These are phyloP conservation scores for Eupithecia vulgata DNA, from an alignment of 2,888 invertebrate genomes.

Conservation along the genomic window DNA sequence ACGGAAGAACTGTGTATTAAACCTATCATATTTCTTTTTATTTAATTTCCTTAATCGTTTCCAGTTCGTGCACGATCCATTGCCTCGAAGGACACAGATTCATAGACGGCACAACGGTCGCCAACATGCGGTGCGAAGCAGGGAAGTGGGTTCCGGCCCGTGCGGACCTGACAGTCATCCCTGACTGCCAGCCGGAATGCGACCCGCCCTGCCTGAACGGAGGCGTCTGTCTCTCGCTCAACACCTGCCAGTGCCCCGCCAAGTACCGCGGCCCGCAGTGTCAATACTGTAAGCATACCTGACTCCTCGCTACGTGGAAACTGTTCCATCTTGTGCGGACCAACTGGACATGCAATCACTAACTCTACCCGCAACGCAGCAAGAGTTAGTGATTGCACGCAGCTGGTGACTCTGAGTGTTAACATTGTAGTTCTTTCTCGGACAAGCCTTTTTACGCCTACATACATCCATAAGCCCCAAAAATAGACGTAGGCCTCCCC, in stretches of 20 bases:
- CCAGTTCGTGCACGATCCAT: conserved; percentile 86
- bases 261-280: conserved; percentile 89
- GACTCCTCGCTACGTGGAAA: neutral
- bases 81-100: conserved; percentile 88
- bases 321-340: neutral
- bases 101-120: conserved; percentile 87
- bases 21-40: neutral
- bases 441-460: no score
- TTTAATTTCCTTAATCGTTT: neutral
- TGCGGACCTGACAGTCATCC: conserved; percentile 85
- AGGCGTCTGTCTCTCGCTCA: conserved; percentile 90
- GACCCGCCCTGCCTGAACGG: conserved; percentile 90
- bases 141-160: conserved; percentile 89
- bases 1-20: no score
- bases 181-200: conserved; percentile 88
- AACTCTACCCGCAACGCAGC: neutral
- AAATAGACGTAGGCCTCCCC: no score
- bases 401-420: neutral
- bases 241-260: conserved; percentile 91
- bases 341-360: neutral
- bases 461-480: no score
- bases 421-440: neutral
- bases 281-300: conserved; percentile 82
- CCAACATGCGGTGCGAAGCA: conserved; percentile 87
- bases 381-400: no score